Conservation (phyloP, 1,140 invertebrate genomes). For the Latrodectus geometricus region DNA sequence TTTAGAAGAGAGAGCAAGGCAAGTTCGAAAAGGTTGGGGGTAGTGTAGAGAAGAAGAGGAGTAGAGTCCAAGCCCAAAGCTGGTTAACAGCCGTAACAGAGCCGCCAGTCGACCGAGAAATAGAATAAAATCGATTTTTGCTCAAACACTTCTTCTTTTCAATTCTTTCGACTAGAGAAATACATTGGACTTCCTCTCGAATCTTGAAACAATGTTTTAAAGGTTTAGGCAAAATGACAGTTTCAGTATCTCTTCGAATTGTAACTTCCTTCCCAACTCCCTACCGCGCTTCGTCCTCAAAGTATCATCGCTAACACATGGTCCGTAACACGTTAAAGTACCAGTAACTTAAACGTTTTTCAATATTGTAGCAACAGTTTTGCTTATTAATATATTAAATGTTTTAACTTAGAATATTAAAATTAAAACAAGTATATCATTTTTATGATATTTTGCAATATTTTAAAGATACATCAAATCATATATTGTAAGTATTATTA, state of each 20-base stretch:
- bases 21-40: slow-evolving; percentile 5
- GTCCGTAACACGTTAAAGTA: no score
- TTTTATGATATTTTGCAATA: no score
- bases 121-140: slow-evolving; percentile 63
- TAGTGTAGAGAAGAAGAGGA: not conserved
- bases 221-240: slow-evolving; percentile 38
- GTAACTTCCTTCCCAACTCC: not conserved
- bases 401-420: no score
- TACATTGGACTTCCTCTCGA: slow-evolving; percentile 30
- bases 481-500: no score
- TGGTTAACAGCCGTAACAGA: slow-evolving; percentile 62
- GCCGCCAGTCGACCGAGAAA: slow-evolving; percentile 57
- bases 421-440: no score
- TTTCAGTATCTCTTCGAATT: not conserved
- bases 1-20: slow-evolving; percentile 1
- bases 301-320: no score
- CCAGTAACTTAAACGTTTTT: no score
- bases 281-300: not conserved
- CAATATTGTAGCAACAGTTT: no score
- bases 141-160: slow-evolving; percentile 57
- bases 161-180: slow-evolving; percentile 39
- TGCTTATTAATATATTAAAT: no score
- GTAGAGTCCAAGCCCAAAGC: slow-evolving; percentile 40
- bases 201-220: slow-evolving; percentile 58
- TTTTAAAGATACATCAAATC: no score